A percentile compares a stretch with the other conserved stretches of the same genome.
Conservation (phyloP, 2,888 invertebrate genomes). For the Chymomyza amoena region DNA sequence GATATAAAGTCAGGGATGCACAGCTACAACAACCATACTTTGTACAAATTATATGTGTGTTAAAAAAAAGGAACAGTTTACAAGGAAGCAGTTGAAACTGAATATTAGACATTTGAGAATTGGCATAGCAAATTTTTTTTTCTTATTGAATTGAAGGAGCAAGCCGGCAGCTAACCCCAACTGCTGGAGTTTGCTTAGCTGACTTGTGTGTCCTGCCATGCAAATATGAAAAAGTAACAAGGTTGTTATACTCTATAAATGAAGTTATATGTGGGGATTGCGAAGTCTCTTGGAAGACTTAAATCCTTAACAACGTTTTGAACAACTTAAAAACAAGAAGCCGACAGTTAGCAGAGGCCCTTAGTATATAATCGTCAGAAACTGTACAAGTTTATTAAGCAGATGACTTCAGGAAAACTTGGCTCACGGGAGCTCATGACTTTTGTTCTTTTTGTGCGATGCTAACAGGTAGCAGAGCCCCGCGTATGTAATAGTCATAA, state of each 20-base stretch:
- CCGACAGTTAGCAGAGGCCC: not conserved
- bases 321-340: not conserved
- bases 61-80: not conserved
- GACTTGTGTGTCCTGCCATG: slow-evolving; percentile 45
- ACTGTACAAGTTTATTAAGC: no score
- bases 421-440: no score
- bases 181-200: not conserved
- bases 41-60: not conserved
- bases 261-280: not conserved
- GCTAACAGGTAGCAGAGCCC: no score
- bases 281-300: no score
- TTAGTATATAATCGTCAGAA: no score
- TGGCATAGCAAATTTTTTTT: slow-evolving; percentile 60
- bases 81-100: slow-evolving; percentile 17
- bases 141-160: slow-evolving; percentile 53
- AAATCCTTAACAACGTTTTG: no score
- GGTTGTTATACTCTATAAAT: slow-evolving; percentile 3
- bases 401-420: no score
- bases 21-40: not conserved
- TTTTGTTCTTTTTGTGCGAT: no score
- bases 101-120: slow-evolving; percentile 73
- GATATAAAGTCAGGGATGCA: slow-evolving; percentile 34
- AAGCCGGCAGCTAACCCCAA: slow-evolving; percentile 10
- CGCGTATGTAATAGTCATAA: no score
- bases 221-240: slow-evolving; percentile 36